Conservation (phyloP, 2,797 vertebrate species). For the Lagodon rhomboides region DNA sequence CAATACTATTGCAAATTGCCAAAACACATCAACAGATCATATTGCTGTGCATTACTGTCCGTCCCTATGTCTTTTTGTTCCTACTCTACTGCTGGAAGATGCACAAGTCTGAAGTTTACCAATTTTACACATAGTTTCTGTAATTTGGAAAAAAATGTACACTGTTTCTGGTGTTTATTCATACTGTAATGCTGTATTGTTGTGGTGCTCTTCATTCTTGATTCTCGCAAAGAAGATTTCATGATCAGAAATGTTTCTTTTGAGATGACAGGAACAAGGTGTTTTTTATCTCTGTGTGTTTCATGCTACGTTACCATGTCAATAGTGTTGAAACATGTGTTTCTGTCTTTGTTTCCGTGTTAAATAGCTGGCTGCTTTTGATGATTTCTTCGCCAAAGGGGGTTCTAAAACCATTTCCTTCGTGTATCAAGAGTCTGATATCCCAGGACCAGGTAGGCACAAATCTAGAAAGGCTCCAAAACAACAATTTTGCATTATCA, state of each 20-base stretch:
- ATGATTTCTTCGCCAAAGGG: conserved; percentile 84
- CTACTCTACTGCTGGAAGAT: not conserved
- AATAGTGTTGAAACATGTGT: not conserved
- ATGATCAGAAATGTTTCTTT: not conserved
- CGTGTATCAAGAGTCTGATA: conserved; percentile 87
- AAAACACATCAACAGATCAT: not conserved
- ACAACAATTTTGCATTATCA: not conserved
- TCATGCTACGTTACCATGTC: not conserved
- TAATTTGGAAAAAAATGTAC: not conserved
- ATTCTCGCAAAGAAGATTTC: not conserved
- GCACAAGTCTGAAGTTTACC: not conserved
- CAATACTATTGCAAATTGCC: not conserved
- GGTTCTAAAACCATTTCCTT: conserved; percentile 85
- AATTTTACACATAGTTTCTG: not conserved
- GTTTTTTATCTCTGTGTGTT: not conserved
- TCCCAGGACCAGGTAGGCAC: conserved; percentile 84
- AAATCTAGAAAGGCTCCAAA: not conserved
- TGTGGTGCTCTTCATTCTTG: not conserved
- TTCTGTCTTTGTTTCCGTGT: conserved; percentile 31
- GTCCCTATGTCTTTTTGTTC: not conserved
- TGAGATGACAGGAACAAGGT: not conserved
- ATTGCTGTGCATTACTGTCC: not conserved
- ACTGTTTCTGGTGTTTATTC: not conserved
- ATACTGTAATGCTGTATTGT: not conserved
- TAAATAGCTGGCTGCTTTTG: conserved; percentile 84